Conservation (phyloP, 2,113 vertebrate genomes). For the human region DNA sequence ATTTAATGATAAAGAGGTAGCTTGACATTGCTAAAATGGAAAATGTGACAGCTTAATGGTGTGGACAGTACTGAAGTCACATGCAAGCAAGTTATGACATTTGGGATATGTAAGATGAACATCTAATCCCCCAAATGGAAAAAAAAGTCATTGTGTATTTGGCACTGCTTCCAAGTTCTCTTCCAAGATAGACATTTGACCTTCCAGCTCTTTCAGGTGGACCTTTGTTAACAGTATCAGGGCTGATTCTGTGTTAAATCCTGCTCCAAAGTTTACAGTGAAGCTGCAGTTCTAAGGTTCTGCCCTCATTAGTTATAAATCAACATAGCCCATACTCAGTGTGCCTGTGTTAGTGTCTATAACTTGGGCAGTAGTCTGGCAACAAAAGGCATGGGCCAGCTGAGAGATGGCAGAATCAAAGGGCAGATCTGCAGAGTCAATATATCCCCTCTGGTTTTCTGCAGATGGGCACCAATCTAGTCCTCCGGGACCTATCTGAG, state of each 20-base stretch:
- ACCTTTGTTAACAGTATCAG: not conserved
- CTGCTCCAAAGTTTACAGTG: not conserved
- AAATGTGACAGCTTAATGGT: constrained; percentile 56
- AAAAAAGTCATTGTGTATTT: not conserved
- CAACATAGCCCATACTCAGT: not conserved
- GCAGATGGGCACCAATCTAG: not conserved
- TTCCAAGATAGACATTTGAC: not conserved
- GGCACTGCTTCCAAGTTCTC: not conserved
- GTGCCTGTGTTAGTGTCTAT: not conserved
- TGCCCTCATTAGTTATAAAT: not conserved
- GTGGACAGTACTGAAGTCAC: not conserved
- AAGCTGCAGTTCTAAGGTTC: not conserved
- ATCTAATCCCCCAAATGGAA: not conserved
- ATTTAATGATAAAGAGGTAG: constrained; percentile 99
- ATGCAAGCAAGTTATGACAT: not conserved
- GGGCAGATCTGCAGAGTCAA: not conserved
- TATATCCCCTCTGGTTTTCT: not conserved
- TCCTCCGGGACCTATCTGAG: not conserved
- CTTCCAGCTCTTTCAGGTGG: not conserved
- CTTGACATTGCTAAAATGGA: constrained; percentile 95
- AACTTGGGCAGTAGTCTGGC: not conserved
- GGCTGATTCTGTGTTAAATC: not conserved
- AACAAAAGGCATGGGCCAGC: not conserved
- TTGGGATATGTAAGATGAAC: not conserved
- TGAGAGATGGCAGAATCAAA: not conserved